A percentile compares a stretch with the other conserved stretches of the same genome.
Conservation (phyloP, 1,140 invertebrate species). For the Battus philenor region DNA sequence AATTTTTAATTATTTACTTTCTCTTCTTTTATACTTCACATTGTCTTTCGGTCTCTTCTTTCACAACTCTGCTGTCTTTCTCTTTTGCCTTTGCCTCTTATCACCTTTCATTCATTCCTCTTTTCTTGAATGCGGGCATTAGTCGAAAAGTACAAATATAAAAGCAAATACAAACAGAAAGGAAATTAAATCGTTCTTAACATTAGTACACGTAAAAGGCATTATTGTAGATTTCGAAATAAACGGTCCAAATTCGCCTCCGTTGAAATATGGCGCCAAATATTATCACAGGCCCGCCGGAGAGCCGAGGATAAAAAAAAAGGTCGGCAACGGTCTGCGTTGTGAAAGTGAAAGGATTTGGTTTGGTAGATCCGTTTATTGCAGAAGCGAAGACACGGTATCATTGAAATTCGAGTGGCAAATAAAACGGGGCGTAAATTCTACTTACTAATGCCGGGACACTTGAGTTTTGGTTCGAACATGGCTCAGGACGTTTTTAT, state of each 20-base stretch:
- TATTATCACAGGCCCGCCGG: constrained; percentile 42
- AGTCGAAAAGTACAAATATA: too few species aligned
- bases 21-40: too few species aligned
- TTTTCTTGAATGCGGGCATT: too few species aligned
- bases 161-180: too few species aligned
- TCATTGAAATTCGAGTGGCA: constrained; percentile 59
- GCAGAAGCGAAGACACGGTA: constrained; percentile 31
- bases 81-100: too few species aligned
- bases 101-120: too few species aligned
- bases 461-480: constrained; percentile 19
- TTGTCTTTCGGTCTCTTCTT: too few species aligned
- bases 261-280: constrained; percentile 43
- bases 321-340: constrained; percentile 32
- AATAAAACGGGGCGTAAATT: constrained; percentile 50
- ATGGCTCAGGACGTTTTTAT: constrained; percentile 19
- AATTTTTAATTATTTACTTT: too few species aligned
- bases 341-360: constrained; percentile 46
- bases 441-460: constrained; percentile 30
- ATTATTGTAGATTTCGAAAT: constrained; percentile 18
- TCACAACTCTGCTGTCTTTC: too few species aligned
- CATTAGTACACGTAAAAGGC: constrained; percentile 10
- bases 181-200: too few species aligned
- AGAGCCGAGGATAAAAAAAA: constrained; percentile 29
- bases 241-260: constrained; percentile 29
- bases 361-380: constrained; percentile 52